Evolutionary conservation across 2,888 invertebrate species (phyloP).

Genomic region (Trilocha varians): DNA sequence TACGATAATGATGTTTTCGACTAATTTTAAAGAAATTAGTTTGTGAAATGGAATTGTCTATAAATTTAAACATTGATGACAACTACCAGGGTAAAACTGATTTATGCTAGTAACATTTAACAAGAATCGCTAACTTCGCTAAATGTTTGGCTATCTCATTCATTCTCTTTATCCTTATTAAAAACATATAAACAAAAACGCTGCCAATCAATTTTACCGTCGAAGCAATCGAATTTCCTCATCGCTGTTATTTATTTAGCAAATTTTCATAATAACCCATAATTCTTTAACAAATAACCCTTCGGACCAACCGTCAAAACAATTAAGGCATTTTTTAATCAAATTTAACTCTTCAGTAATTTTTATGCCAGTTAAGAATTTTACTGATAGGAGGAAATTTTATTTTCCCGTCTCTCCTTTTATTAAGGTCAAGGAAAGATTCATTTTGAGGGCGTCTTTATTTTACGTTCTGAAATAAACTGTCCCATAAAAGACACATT

Average conservation of each 20-base stretch:
- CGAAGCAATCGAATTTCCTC: slow-evolving; percentile 38
- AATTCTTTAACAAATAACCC: slow-evolving; percentile 41
- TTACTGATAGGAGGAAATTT: slow-evolving; percentile 15
- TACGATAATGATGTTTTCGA: too few relatives aligned
- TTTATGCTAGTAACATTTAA: too few relatives aligned
- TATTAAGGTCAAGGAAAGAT: slow-evolving; percentile 21
- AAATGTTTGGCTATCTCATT: too few relatives aligned
- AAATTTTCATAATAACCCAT: slow-evolving; percentile 21
- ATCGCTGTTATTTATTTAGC: slow-evolving; percentile 31
- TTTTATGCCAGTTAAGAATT: slow-evolving; percentile 25
- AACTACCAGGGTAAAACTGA: too few relatives aligned
- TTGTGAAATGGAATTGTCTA: too few relatives aligned
- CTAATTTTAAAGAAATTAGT: too few relatives aligned
- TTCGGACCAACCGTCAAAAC: slow-evolving; percentile 31
- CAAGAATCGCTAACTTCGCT: too few relatives aligned
- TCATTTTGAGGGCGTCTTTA: slow-evolving; percentile 21
- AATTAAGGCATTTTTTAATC: slow-evolving; percentile 35
- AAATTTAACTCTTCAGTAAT: slow-evolving; percentile 26
- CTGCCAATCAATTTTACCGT: too few relatives aligned
- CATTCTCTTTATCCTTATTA: too few relatives aligned
- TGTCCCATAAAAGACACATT: slow-evolving; percentile 34
- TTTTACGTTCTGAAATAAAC: slow-evolving; percentile 35
- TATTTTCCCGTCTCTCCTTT: slow-evolving; percentile 11
- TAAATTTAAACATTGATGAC: too few relatives aligned
- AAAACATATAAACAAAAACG: too few relatives aligned